Evolutionary conservation across 2,797 vertebrate genomes (phyloP).

Genomic region (Pyrocephalus nanus): DNA sequence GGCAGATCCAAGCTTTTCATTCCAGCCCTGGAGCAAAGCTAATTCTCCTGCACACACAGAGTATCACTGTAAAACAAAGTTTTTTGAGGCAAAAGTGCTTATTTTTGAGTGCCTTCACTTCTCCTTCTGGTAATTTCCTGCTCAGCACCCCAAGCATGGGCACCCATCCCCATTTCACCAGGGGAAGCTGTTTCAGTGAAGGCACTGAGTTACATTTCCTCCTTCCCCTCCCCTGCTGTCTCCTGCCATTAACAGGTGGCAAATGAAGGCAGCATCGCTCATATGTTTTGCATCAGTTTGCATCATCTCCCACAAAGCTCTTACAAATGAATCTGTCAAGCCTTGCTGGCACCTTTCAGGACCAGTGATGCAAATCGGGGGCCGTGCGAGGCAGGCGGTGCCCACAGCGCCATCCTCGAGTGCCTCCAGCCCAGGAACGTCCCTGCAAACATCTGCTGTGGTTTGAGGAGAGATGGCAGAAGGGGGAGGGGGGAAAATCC

Average conservation of each 20-base stretch:
- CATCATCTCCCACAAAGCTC: constrained; percentile 40
- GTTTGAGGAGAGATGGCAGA: background rate
- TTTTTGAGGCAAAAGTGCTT: background rate
- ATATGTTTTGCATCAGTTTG: constrained; percentile 52
- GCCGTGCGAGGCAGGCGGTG: background rate
- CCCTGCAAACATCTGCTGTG: constrained; percentile 25
- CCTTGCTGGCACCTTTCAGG: constrained; percentile 34
- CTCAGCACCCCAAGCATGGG: background rate
- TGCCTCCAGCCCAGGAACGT: constrained; percentile 6
- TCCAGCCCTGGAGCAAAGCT: background rate
- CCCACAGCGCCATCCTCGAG: background rate
- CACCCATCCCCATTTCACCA: background rate
- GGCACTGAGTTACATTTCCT: background rate
- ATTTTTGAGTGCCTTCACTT: background rate
- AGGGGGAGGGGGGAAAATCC: background rate
- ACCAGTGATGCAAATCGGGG: background rate
- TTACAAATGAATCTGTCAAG: constrained; percentile 46
- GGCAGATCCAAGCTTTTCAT: background rate
- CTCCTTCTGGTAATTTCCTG: background rate
- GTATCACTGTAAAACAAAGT: background rate
- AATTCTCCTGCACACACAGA: background rate
- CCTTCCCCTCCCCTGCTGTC: background rate
- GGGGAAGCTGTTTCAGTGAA: background rate
- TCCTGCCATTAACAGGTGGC: constrained; percentile 32
- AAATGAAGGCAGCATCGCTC: constrained; percentile 18